Base-by-base conservation (phyloP, 92 coral and sea anemone genomes). In the Isaurus tuberculatus region DNA sequence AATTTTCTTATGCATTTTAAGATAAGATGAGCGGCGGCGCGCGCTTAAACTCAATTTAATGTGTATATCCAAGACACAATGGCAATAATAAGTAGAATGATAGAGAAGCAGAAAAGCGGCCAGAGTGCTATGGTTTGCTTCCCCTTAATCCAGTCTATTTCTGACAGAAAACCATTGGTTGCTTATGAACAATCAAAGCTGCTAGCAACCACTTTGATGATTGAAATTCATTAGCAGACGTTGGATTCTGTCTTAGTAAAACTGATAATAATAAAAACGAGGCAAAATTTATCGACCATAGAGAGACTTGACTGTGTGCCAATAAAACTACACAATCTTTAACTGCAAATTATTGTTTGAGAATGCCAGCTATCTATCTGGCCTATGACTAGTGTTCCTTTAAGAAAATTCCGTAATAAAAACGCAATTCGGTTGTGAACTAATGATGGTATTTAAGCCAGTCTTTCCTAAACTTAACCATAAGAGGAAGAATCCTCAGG, bases 21-120 rank as follows among this genome's bases (percentile, higher is more conserved):
- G 49, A 34, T 40, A 22, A 42, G 69, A 53, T 77, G n/a, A n/a
- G n/a, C n/a, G 27, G 82, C 37, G 30, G 29, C 58, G 82, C 43
- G 82, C 82, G 49, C 32, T 53, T 51, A 74, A 74, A 11, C 66
- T 74, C 80, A 5, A 34, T 32, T 51, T 51, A 49, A 53, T 34
- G 44, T 74, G 80, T 74, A 74, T 74, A 74, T 74, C 51, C 66
- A 74, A 30, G 27, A 51, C 80, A 74, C 44, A 53, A 74, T n/a
- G n/a, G n/a, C n/a, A 33, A 66, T 66, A 74, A 65, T 28, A 51
- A 74, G 42, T 29, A 19, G 9, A 74, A 74, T 74, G 44, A 51
- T 53, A 51, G 65, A 74, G 30, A 74, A 53, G 29, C 58, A 37
- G 43, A 37, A 37, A 37, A 37, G 8, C 8, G 43, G 43, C 43